Evolutionary conservation across 1,140 invertebrate species (phyloP).

Genomic region (Penaeus japonicus): DNA sequence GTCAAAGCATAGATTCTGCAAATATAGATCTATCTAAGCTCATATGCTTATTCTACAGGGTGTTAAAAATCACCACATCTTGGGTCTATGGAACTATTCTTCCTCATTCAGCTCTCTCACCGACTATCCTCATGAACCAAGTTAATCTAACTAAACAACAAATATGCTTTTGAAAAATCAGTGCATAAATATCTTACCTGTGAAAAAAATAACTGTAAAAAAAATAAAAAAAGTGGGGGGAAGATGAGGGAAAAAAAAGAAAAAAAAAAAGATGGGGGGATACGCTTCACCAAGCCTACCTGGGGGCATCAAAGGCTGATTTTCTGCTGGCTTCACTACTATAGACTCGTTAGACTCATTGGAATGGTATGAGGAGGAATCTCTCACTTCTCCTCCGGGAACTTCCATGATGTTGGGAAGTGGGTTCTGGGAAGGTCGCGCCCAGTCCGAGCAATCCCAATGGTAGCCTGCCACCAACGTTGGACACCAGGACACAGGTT

Average conservation of each 20-base stretch:
- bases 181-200: too few relatives aligned
- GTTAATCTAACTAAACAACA: too few relatives aligned
- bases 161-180: too few relatives aligned
- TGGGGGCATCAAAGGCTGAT: conserved; percentile 63
- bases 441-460: conserved; percentile 97
- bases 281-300: conserved; percentile 62
- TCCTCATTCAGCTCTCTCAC: too few relatives aligned
- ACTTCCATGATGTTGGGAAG: conserved; percentile 92
- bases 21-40: too few relatives aligned
- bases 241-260: neutral
- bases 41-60: too few relatives aligned
- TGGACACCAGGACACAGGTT: conserved; percentile 17
- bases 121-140: too few relatives aligned
- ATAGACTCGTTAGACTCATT: conserved; percentile 85
- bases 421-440: conserved; percentile 80
- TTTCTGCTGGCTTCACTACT: conserved; percentile 65
- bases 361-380: conserved; percentile 87
- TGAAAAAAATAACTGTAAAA: too few relatives aligned
- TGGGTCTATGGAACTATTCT: too few relatives aligned
- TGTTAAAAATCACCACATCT: too few relatives aligned
- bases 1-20: too few relatives aligned
- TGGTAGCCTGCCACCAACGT: conserved; percentile 77
- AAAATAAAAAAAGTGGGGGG: too few relatives aligned
- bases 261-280: neutral
- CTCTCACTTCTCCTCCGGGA: conserved; percentile 87